phyloP scores from a whole-genome alignment of 2,113 vertebrate genomes.

The Megatriorchis doriae region DNA sequence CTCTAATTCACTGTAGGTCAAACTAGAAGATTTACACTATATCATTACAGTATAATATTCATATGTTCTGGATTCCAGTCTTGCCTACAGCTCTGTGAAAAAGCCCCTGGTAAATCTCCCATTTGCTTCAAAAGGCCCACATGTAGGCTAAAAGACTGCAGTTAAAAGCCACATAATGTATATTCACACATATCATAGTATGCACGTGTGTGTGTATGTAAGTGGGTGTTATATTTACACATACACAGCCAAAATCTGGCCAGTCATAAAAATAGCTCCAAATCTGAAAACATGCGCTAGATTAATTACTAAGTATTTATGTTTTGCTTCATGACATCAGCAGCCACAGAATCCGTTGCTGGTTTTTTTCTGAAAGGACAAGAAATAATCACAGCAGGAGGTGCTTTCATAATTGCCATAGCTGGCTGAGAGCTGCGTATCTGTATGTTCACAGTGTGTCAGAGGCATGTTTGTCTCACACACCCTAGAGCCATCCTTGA shows the following conservation, averaged over 20 bases:
- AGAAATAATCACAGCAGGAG: background rate
- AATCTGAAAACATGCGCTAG: background rate
- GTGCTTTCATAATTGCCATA: background rate
- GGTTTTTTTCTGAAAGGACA: background rate
- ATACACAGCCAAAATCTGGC: background rate
- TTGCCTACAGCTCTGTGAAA: slow-evolving; percentile 67
- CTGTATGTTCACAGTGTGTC: background rate
- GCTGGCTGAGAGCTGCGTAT: background rate
- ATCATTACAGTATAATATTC: slow-evolving; percentile 45
- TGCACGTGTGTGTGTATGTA: slow-evolving; percentile 27
- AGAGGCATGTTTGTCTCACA: background rate
- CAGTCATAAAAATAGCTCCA: background rate
- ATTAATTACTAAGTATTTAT: background rate
- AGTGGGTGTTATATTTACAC: slow-evolving; percentile 31
- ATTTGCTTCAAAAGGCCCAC: slow-evolving; percentile 64
- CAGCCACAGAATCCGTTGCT: background rate
- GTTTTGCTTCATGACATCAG: background rate
- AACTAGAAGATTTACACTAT: background rate
- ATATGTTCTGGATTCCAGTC: slow-evolving; percentile 28
- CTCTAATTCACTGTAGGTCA: slow-evolving; percentile 51
- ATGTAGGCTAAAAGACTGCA: slow-evolving; percentile 32
- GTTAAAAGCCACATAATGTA: slow-evolving; percentile 43
- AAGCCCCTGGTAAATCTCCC: slow-evolving; percentile 68
- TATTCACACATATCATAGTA: background rate
- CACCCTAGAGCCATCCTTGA: background rate